Base-by-base conservation (phyloP, 2,113 vertebrate genomes). In the Coryphaenoides rupestris region DNA sequence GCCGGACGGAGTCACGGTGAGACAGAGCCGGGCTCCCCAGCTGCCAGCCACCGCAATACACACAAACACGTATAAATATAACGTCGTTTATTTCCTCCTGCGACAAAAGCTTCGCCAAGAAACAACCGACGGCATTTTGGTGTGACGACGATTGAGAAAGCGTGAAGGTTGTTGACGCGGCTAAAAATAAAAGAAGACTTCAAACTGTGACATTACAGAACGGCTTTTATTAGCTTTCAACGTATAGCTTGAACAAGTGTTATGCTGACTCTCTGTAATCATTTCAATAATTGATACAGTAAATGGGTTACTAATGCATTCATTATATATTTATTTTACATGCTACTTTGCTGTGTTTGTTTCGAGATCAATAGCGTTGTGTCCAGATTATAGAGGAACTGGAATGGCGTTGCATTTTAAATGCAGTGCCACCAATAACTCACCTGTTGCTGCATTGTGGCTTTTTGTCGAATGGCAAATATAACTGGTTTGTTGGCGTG, bases 141-240 rank as follows among this genome's bases (percentile, higher is more conserved):
- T 40, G n/a, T n/a, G n/a, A 12, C 9, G 9, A 40, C 33, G 1
- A 40, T 40, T 7, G 33, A 40, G 33, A 40, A 40, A 12, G 13
- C 13, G 33, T 40, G 33, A 10, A 40, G 4, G 9, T 40, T 40
- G 33, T 40, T 40, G 33, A 40, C 6, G 13, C 9, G 13, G 33
- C 33, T 13, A 40, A 7, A n/a, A 40, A 40, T 40, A 40, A 40
- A 40, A 12, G 33, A 40, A 12, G 1, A 40, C 33, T 40, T 40
- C 33, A 40, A 40, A 40, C 33, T 40, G 33, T 40, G 13, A 33
- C 28, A 7, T 33, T 17, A 49, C 47, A 49, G n/a, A n/a, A n/a
- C n/a, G n/a, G n/a, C 15, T 64, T 86, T 88, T 87, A 72, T 83
- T 87, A 66, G 50, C 72, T 40, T 73, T 66, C 70, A 66, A 47